A percentile compares a stretch with the other conserved stretches of the same genome.
These are phyloP conservation scores for Poliocrania exsul DNA, from an alignment of 2,797 vertebrate genomes.

Conservation along the genomic window DNA sequence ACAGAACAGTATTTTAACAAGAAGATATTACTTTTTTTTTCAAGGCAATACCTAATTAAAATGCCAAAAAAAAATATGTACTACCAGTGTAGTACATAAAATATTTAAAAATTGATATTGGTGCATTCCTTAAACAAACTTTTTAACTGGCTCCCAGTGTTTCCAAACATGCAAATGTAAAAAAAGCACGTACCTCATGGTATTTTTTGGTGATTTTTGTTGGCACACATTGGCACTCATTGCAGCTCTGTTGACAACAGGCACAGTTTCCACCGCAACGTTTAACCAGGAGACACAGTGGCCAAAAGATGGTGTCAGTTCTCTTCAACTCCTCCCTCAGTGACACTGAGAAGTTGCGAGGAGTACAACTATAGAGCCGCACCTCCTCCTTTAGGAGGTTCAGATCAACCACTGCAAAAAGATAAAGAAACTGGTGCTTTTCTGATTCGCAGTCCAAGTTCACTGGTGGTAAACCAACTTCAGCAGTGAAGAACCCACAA, in stretches of 20 bases:
- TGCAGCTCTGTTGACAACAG: slow-evolving; percentile 92
- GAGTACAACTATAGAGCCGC: slow-evolving; percentile 93
- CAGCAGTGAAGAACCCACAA: background rate
- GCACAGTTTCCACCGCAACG: slow-evolving; percentile 97
- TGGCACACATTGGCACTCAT: slow-evolving; percentile 92
- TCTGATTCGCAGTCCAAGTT: background rate
- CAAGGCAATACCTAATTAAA: background rate
- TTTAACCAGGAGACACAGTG: slow-evolving; percentile 94
- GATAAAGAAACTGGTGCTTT: background rate
- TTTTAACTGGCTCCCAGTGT: background rate
- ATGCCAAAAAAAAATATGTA: background rate
- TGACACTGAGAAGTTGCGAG: slow-evolving; percentile 94
- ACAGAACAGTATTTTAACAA: background rate
- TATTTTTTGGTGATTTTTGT: slow-evolving; percentile 91
- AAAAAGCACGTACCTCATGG: slow-evolving; percentile 85
- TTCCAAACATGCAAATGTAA: background rate
- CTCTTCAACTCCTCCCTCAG: slow-evolving; percentile 93
- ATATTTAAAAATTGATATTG: background rate
- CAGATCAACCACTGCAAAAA: slow-evolving; percentile 83
- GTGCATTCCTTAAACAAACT: background rate
- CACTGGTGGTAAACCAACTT: background rate
- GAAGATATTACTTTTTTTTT: background rate
- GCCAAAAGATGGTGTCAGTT: slow-evolving; percentile 98
- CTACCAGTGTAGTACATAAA: background rate
- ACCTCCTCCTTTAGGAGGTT: slow-evolving; percentile 94